These are phyloP conservation scores for Caenorhabditis plicata DNA, from an alignment of 2,888 invertebrate genomes.

Conservation along the genomic window DNA sequence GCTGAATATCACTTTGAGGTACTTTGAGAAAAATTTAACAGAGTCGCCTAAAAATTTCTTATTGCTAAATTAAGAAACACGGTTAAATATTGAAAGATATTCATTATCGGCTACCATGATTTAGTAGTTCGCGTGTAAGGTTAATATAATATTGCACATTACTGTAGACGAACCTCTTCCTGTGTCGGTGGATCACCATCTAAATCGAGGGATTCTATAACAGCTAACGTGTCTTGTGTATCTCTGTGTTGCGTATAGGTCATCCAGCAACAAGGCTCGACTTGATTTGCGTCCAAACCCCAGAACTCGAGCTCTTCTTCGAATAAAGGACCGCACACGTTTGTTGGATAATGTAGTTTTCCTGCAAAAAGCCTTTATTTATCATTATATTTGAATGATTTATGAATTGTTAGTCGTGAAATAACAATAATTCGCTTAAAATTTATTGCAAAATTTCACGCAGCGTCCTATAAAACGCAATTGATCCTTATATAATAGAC, in stretches of 20 bases:
- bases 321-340: slow-evolving; percentile 97
- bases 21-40: not conserved
- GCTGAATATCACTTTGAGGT: not conserved
- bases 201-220: slow-evolving; percentile 92
- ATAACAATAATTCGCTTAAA: not conserved
- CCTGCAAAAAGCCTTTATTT: slow-evolving; percentile 70
- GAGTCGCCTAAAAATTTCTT: too few relatives aligned
- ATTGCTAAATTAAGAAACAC: too few relatives aligned
- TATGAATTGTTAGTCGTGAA: not conserved
- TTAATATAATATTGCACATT: too few relatives aligned
- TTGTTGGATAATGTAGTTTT: slow-evolving; percentile 96
- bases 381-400: not conserved
- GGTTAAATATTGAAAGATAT: too few relatives aligned
- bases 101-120: too few relatives aligned
- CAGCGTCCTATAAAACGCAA: not conserved
- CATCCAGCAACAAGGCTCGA: slow-evolving; percentile 99
- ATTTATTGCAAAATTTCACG: not conserved
- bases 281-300: slow-evolving; percentile 98
- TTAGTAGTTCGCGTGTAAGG: too few relatives aligned
- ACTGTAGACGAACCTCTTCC: slow-evolving; percentile 46
- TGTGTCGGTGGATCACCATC: slow-evolving; percentile 74
- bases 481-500: too few relatives aligned
- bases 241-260: slow-evolving; percentile 82
- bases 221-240: slow-evolving; percentile 96
- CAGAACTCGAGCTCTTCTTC: slow-evolving; percentile 99